phyloP scores from a whole-genome alignment of 2,797 vertebrate genomes.

The Rhyacichthys aspro region DNA sequence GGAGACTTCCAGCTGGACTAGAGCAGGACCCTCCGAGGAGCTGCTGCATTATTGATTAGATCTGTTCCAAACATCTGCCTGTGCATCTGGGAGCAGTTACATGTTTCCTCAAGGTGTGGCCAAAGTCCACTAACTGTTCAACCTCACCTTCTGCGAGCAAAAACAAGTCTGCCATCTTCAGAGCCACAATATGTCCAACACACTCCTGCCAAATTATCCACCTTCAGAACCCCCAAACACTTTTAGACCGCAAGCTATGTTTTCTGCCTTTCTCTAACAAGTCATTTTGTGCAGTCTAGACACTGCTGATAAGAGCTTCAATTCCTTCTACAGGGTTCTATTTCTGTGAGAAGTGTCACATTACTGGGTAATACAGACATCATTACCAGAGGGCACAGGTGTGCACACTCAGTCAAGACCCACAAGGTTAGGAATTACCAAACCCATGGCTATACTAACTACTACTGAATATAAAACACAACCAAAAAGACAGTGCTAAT shows the following conservation, averaged over 20 bases:
- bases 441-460: neutral
- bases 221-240: conserved; percentile 20
- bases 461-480: neutral
- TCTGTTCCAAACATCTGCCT: conserved; percentile 67
- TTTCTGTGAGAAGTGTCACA: conserved; percentile 1
- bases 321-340: neutral
- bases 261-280: neutral
- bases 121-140: conserved; percentile 36
- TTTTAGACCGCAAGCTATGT: neutral
- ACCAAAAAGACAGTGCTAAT: neutral
- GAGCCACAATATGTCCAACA: conserved; percentile 31
- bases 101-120: conserved; percentile 36
- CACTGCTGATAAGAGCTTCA: neutral
- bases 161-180: conserved; percentile 34
- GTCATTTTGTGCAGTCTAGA: neutral
- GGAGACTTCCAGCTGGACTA: conserved; percentile 40
- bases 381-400: conserved; percentile 2
- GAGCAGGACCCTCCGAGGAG: conserved; percentile 30
- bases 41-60: conserved; percentile 75
- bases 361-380: conserved; percentile 4
- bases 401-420: neutral
- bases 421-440: neutral
- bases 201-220: conserved; percentile 23
- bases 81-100: conserved; percentile 61
- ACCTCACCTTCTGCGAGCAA: conserved; percentile 37